phyloP scores from a whole-genome alignment of 92 coral and sea anemone genomes.

The Porites divaricata region DNA sequence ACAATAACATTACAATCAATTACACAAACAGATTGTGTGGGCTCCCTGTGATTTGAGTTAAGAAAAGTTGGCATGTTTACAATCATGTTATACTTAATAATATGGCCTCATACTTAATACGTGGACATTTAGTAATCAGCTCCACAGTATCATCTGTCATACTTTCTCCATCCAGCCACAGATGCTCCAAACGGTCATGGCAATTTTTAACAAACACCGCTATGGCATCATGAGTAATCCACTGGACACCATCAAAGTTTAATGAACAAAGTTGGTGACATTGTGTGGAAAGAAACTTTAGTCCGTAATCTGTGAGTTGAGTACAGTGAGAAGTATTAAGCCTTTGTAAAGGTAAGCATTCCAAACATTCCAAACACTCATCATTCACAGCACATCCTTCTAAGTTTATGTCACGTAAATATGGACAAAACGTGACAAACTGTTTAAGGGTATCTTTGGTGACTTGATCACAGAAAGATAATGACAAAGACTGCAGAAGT shows the following conservation, averaged over 20 bases:
- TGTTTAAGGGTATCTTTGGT: conserved; percentile 41
- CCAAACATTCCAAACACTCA: conserved; percentile 54
- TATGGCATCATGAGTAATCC: conserved; percentile 91
- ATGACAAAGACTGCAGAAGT: conserved; percentile 68
- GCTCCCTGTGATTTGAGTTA: too few relatives aligned
- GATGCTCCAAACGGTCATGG: conserved; percentile 50
- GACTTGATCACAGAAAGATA: conserved; percentile 79
- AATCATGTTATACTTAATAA: too few relatives aligned
- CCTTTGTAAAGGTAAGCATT: conserved; percentile 61
- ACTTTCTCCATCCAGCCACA: conserved; percentile 97
- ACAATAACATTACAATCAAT: too few relatives aligned
- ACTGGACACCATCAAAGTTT: conserved; percentile 95
- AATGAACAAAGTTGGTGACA: conserved; percentile 62
- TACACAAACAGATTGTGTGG: too few relatives aligned
- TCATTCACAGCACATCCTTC: conserved; percentile 86
- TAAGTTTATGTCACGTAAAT: conserved; percentile 70
- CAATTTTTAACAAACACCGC: conserved; percentile 72
- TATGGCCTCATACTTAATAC: conserved; percentile 68
- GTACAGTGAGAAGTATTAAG: conserved; percentile 88
- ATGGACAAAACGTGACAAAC: conserved; percentile 70
- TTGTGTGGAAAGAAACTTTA: conserved; percentile 59
- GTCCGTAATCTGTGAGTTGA: conserved; percentile 73
- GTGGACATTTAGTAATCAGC: conserved; percentile 72
- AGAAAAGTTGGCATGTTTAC: too few relatives aligned
- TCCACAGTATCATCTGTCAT: conserved; percentile 74